phyloP scores from a whole-genome alignment of 2,888 invertebrate genomes.

The Cactoblastis cactorum region DNA sequence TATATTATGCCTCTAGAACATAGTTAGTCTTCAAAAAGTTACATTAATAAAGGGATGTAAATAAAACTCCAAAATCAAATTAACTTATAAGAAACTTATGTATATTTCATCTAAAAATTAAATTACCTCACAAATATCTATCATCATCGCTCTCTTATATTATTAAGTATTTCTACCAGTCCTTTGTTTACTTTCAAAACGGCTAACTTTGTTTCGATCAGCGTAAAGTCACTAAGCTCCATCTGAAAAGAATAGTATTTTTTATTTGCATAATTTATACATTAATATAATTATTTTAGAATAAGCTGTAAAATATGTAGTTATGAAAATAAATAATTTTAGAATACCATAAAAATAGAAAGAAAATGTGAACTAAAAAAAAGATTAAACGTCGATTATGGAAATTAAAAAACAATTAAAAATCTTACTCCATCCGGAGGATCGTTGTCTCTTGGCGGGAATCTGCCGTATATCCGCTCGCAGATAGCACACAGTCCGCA shows the following conservation, averaged over 20 bases:
- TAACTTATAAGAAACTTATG: not conserved
- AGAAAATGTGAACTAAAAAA: too few species aligned
- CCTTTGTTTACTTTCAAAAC: conserved; percentile 66
- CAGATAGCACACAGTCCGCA: conserved; percentile 88
- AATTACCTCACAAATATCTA: conserved; percentile 1
- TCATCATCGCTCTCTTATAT: conserved; percentile 62
- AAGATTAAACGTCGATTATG: not conserved
- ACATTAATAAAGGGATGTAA: not conserved
- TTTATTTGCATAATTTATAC: not conserved
- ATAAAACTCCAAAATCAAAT: not conserved
- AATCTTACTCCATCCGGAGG: conserved; percentile 83
- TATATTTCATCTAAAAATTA: conserved; percentile 16
- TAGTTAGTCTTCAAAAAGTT: not conserved
- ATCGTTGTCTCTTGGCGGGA: conserved; percentile 80
- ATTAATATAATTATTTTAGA: too few species aligned
- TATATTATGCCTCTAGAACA: too few species aligned
- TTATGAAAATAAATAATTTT: too few species aligned
- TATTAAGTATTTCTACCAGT: conserved; percentile 69
- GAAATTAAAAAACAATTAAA: not conserved
- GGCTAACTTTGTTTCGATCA: conserved; percentile 79
- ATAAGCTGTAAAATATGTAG: too few species aligned
- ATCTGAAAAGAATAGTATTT: conserved; percentile 62
- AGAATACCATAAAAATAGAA: too few species aligned
- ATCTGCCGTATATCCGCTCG: conserved; percentile 83
- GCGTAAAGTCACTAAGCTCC: conserved; percentile 84